A percentile compares a stretch with the other conserved stretches of the same genome.
Conservation (phyloP, 2,888 invertebrate species). For the Deilephila elpenor region DNA sequence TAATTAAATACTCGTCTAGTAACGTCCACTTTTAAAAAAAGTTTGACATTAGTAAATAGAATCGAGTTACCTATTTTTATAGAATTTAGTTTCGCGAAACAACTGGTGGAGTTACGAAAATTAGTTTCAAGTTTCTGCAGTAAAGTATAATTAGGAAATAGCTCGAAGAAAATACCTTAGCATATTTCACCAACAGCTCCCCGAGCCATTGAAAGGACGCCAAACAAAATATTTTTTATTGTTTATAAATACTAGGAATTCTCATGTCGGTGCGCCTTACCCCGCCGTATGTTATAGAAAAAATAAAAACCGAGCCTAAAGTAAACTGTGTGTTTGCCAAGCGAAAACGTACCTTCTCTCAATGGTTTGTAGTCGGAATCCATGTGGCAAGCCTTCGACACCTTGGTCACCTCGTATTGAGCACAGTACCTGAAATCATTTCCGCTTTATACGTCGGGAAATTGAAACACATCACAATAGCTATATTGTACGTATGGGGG, state of each 20-base stretch:
- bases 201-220: conserved; percentile 6
- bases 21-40: too few species aligned
- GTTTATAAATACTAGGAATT: conserved; percentile 20
- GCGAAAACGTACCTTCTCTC: conserved; percentile 87
- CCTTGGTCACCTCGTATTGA: conserved; percentile 92
- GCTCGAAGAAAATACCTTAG: conserved; percentile 4
- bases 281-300: conserved; percentile 21
- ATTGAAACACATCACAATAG: conserved; percentile 49
- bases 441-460: conserved; percentile 44
- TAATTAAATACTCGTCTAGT: too few species aligned
- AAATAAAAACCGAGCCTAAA: conserved; percentile 10
- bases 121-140: background rate
- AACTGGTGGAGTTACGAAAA: background rate
- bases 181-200: conserved; percentile 36
- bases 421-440: conserved; percentile 90
- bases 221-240: conserved; percentile 5
- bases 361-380: conserved; percentile 89
- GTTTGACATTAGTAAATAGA: background rate
- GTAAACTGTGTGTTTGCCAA: conserved; percentile 20
- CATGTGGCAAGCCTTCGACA: conserved; percentile 91
- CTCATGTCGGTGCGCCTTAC: conserved; percentile 12
- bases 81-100: background rate
- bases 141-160: background rate
- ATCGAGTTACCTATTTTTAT: background rate
- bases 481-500: conserved; percentile 65